A percentile compares a stretch with the other conserved stretches of the same genome.
Conservation (phyloP, 1,140 invertebrate genomes). For the Polyergus mexicanus region DNA sequence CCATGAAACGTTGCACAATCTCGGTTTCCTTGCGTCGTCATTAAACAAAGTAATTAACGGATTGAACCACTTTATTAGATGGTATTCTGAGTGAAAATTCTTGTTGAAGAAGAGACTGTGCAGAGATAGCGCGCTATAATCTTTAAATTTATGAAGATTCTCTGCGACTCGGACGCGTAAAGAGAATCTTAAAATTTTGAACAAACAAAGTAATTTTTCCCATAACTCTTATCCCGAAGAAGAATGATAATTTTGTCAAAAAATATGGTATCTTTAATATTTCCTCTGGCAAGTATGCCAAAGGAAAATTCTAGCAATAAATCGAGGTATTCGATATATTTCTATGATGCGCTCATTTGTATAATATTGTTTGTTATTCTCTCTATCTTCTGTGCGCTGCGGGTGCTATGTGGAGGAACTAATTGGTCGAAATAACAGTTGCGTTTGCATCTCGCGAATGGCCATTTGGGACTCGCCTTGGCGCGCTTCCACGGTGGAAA, state of each 20-base stretch:
- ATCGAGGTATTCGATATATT: background rate
- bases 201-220: background rate
- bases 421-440: constrained; percentile 56
- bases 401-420: background rate
- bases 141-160: constrained; percentile 30
- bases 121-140: background rate
- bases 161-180: background rate
- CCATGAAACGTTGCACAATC: constrained; percentile 23
- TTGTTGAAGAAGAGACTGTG: constrained; percentile 36
- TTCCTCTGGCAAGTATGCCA: background rate
- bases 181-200: background rate
- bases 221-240: background rate
- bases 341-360: constrained; percentile 14
- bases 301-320: background rate
- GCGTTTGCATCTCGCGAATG: constrained; percentile 37
- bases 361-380: constrained; percentile 14
- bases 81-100: background rate
- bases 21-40: constrained; percentile 9
- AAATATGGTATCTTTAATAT: background rate
- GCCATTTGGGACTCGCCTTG: constrained; percentile 26
- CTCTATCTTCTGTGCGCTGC: constrained; percentile 5
- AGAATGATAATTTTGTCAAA: background rate
- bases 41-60: constrained; percentile 33
- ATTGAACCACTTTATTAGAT: constrained; percentile 42
- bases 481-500: constrained; percentile 41